Evolutionary conservation across 2,888 invertebrate genomes (phyloP), one percentile per base, ranked within the genome.

Genomic region (Idaea aversata): DNA sequence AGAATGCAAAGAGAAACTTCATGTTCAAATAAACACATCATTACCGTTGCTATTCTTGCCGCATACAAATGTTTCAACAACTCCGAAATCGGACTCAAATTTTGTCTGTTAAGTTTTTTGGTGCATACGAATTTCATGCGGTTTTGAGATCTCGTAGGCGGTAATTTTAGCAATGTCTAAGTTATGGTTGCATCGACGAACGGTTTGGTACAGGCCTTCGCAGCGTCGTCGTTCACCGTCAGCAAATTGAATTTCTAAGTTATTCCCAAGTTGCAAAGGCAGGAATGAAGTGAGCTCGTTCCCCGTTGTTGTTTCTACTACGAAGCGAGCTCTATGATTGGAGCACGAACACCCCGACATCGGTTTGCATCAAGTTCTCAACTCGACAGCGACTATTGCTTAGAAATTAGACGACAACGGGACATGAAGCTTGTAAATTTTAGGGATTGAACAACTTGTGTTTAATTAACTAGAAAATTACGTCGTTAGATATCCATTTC

Each of bases 201-300:
- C 70, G 71, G 76, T 70, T 75, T 68, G 67, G 70, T 76, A 77
- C 78, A 80, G 75, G 73, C 75, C 78, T 73, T 72, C 70, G 77
- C 77, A 79, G 83, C 80, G 80, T 72, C 77, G 79, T 72, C 77
- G 79, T 77, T 83, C 84, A 80, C 81, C 80, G 81, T 78, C 82
- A 83, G 83, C 79, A 88, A 90, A 90, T 90, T 89, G 86, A 90
- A 91, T 90, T 90, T 82, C 88, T 80, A 90, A 90, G 89, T 90
- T 90, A 88, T 89, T 88, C 72, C 74, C 82, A 86, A 89, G 79
- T 88, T 85, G 80, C 78, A 83, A 84, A 84, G 83, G 80, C 85
- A 83, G 81, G 84, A 88, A 86, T 88, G 88, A 86, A 89, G 85
- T 86, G 85, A 86, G 85, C 85, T 88, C 82, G 86, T 83, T 82